These are phyloP conservation scores for Electrona antarctica DNA, from an alignment of 2,113 vertebrate species.

Conservation along the genomic window DNA sequence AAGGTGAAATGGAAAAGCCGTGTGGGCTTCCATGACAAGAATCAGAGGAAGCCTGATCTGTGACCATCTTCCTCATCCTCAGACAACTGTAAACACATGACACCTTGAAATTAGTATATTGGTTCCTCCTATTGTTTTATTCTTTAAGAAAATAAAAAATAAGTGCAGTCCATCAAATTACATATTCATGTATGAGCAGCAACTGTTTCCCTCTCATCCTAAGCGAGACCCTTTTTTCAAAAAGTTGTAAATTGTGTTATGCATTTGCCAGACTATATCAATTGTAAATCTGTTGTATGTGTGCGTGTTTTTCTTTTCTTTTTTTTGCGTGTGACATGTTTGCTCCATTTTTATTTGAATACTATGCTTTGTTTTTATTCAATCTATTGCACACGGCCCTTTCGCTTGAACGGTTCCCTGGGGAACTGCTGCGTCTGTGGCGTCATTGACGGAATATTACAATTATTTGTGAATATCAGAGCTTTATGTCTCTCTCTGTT, in stretches of 20 bases:
- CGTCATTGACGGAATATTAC: background rate
- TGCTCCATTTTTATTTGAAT: conserved; percentile 23
- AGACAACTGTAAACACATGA: conserved; percentile 1
- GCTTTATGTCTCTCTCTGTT: conserved; percentile 47
- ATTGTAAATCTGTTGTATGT: conserved; percentile 31
- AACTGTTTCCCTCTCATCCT: background rate
- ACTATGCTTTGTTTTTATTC: conserved; percentile 11
- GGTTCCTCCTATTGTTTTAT: background rate
- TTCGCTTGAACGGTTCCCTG: background rate
- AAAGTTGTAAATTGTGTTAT: background rate
- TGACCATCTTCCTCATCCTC: conserved; percentile 34
- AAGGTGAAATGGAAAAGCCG: background rate
- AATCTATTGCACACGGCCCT: conserved; percentile 11
- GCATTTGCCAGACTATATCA: conserved; percentile 8
- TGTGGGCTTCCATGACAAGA: background rate
- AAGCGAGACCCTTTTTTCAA: background rate
- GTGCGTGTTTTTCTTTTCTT: background rate
- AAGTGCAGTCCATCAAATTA: background rate
- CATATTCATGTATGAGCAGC: background rate
- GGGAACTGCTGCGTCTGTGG: background rate
- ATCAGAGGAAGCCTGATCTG: conserved; percentile 29
- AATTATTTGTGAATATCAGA: conserved; percentile 22
- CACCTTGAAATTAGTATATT: background rate
- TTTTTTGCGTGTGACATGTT: conserved; percentile 25
- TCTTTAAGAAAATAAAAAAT: background rate